Base-by-base conservation (phyloP, 2,797 vertebrate species). In the Urocyon cinereoargenteus region DNA sequence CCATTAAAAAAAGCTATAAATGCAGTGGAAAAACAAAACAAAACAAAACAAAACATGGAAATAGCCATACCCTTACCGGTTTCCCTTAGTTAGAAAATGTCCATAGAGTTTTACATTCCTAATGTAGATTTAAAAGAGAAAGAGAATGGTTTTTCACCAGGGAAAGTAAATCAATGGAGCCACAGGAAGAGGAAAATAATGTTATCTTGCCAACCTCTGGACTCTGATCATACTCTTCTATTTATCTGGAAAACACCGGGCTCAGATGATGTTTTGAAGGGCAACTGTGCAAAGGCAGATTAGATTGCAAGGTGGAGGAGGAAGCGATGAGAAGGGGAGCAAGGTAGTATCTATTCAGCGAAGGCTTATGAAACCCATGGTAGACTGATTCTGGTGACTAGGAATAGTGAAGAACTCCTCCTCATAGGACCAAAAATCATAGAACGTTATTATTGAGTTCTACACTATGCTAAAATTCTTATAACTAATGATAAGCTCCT, bases 81-180 rank as follows among this genome's bases (percentile, higher is more conserved):
- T 94, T 86, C 5, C 5, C 31, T 90, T 72, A 90, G 92, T 93
- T 96, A 72, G 40, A 94, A 97, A 91, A 90, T 77, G 40, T 79
- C 91, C 61, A 64, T 66, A 72, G 53, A 85, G 8, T 85, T 94
- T 94, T 68, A 16, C 51, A 11, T 88, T 62, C 1, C 11, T 5
- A 10, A 1, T 31, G 4, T n/a, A 86, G 13, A 73, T 73, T 62
- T 68, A 31, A 57, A 85, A 88, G 15, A 81, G 2, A 5, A 28
- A 57, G 10, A 53, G 24, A 34, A 8, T 62, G 4, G 0, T 61
- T 51, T 68, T 73, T 90, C 19, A 53, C 21, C 15, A 68, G 8
- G 4, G 1, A 78, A 24, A 18, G 4, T 36, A 77, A 86, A 93
- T 57, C 66, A 83, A 51, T 57, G 12, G 4, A 51, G 88, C 1